Conservation (phyloP, 64 coral and sea anemone species). For the Platygyra sinensis region DNA sequence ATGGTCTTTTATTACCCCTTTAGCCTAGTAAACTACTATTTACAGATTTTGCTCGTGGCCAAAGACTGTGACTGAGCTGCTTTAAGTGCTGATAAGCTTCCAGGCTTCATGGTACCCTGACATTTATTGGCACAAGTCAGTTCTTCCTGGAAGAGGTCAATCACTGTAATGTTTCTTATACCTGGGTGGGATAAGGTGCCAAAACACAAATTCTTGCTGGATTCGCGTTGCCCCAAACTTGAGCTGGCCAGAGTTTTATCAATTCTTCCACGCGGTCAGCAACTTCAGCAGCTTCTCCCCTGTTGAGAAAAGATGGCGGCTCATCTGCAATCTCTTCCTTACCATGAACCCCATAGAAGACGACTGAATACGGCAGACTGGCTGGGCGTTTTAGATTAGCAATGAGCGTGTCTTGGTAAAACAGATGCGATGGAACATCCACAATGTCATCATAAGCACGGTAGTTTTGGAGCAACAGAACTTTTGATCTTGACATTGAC, state of each 20-base stretch:
- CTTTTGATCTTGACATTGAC: slow-evolving; percentile 55
- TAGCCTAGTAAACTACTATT: too few species aligned
- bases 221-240: slow-evolving; percentile 53
- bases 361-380: slow-evolving; percentile 55
- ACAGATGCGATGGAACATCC: slow-evolving; percentile 86
- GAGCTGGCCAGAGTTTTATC: slow-evolving; percentile 51
- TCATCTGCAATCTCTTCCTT: slow-evolving; percentile 75
- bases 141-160: too few species aligned
- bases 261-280: slow-evolving; percentile 68
- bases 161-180: not conserved
- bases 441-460: slow-evolving; percentile 91
- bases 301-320: slow-evolving; percentile 82
- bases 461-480: slow-evolving; percentile 82
- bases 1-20: too few species aligned
- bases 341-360: slow-evolving; percentile 84
- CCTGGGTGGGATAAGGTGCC: slow-evolving; percentile 83
- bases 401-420: slow-evolving; percentile 81
- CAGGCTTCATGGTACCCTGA: too few species aligned
- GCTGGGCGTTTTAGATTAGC: slow-evolving; percentile 63
- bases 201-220: slow-evolving; percentile 70
- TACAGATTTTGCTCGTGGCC: too few species aligned
- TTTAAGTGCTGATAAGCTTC: too few species aligned
- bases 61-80: too few species aligned
- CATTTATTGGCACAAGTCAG: too few species aligned
- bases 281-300: slow-evolving; percentile 80